phyloP scores from a whole-genome alignment of 2,113 vertebrate species.

The Asarcornis scutulata region DNA sequence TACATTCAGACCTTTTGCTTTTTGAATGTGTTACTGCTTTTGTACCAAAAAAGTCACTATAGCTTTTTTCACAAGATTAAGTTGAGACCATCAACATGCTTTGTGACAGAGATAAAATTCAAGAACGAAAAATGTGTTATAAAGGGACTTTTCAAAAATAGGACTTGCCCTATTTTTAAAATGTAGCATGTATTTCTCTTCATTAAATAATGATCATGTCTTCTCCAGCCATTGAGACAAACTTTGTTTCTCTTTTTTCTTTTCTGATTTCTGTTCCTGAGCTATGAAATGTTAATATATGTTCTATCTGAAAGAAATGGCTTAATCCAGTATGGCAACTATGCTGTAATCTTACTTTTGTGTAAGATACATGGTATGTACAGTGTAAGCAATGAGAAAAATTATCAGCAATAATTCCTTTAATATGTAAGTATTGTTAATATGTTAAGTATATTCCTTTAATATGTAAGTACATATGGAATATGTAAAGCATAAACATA shows the following conservation, averaged over 20 bases:
- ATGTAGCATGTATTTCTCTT: background rate
- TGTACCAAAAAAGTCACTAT: background rate
- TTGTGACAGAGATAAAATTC: background rate
- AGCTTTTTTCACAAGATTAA: background rate
- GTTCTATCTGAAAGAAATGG: background rate
- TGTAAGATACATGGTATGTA: background rate
- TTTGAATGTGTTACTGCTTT: background rate
- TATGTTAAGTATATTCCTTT: no score
- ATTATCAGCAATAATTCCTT: background rate
- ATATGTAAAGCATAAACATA: background rate
- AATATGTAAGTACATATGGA: no score
- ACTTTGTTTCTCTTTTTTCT: background rate
- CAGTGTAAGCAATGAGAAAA: background rate
- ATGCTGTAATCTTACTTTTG: background rate
- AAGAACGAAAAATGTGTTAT: background rate
- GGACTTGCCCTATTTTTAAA: background rate
- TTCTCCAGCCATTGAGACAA: background rate
- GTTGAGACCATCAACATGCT: background rate
- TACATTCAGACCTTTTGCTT: background rate
- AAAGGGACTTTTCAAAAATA: background rate
- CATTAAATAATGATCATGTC: background rate
- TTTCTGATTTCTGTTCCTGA: background rate
- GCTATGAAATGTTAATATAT: background rate
- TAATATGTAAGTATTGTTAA: no score
- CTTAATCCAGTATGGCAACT: background rate